Base-by-base conservation (phyloP, 1,140 invertebrate species). In the Trachelipus rathkii region DNA sequence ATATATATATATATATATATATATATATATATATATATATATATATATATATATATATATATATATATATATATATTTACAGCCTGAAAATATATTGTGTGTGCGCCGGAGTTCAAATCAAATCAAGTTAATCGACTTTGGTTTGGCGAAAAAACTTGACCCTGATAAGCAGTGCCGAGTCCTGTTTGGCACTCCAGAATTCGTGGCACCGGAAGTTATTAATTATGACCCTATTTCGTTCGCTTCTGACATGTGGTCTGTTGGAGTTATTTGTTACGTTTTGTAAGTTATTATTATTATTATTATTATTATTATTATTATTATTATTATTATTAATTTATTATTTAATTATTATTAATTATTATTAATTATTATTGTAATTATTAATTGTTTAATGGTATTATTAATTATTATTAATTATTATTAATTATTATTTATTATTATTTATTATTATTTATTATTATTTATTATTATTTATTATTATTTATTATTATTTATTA, bases 51-150 rank as follows among this genome's bases (percentile, higher is more conserved):
- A 33, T 33, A 33, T 33, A 33, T 33, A 33, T 33, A 33, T 33
- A 33, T 33, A 6, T 6, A 77, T 46, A 50, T 33, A 24, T 21
- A 19, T 78, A 33, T 73, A 76, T 74, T 85, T 83, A 4, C 79
- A 90, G 88, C 95, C 95, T 0, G 95, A 97, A 85, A 97, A 97
- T 82, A 95, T 97, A 74, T 91, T 97, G 87, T 96, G 95, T 83
- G 89, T 92, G 15, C 91, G 91, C 0, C 85, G 91, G 81, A 92
- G 92, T 68, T 91, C 91, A 13, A 91, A 93, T 83, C 87, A 90
- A 81, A 93, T 97, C 72, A 96, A 96, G 85, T 89, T 97, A 5
- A 95, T 96, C 75, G 94, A 96, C 84, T 96, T 96, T 84, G 95
- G 95, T 15, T 84, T 97, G 24, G 94, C 95, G 0, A 89, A 92